phyloP scores from a whole-genome alignment of 2,113 vertebrate genomes.

The Coptodon bakossiorum region DNA sequence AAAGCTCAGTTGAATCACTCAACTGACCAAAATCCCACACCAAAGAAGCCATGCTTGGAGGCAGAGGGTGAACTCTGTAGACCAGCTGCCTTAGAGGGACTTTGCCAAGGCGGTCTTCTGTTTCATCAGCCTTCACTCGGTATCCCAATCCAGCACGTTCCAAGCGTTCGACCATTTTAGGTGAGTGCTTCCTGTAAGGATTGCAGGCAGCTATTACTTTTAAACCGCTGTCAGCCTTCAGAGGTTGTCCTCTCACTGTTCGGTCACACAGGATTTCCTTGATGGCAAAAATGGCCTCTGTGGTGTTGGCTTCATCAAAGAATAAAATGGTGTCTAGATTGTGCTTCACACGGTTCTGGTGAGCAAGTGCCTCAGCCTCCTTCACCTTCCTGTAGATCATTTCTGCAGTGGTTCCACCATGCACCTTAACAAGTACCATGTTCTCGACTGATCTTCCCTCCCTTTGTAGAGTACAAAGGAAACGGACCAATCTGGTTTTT shows the following conservation, averaged over 20 bases:
- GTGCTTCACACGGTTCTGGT: conserved; percentile 30
- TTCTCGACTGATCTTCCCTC: conserved; percentile 58
- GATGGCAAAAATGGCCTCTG: conserved; percentile 76
- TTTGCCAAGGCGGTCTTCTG: conserved; percentile 70
- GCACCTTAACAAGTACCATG: conserved; percentile 76
- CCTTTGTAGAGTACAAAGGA: conserved; percentile 72
- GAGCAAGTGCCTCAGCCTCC: conserved; percentile 65
- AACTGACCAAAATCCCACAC: conserved; percentile 80
- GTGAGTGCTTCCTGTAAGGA: conserved; percentile 73
- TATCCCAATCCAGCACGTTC: conserved; percentile 77
- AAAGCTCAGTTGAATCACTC: conserved; percentile 66
- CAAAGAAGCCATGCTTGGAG: conserved; percentile 75
- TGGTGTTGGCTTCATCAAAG: conserved; percentile 79
- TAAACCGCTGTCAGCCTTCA: conserved; percentile 55
- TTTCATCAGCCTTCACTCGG: conserved; percentile 70
- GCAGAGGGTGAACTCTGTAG: conserved; percentile 75
- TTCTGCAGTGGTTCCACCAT: conserved; percentile 74
- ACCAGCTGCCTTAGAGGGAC: conserved; percentile 75
- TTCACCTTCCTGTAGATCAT: conserved; percentile 71
- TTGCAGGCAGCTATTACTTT: conserved; percentile 79
- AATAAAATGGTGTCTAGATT: conserved; percentile 74
- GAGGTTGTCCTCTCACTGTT: conserved; percentile 61
- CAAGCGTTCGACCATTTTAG: conserved; percentile 67
- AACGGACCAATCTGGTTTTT: conserved; percentile 74
- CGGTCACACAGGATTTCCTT: conserved; percentile 77